Evolutionary conservation across 2,888 invertebrate species (phyloP).

Genomic region (Phalera bucephala): DNA sequence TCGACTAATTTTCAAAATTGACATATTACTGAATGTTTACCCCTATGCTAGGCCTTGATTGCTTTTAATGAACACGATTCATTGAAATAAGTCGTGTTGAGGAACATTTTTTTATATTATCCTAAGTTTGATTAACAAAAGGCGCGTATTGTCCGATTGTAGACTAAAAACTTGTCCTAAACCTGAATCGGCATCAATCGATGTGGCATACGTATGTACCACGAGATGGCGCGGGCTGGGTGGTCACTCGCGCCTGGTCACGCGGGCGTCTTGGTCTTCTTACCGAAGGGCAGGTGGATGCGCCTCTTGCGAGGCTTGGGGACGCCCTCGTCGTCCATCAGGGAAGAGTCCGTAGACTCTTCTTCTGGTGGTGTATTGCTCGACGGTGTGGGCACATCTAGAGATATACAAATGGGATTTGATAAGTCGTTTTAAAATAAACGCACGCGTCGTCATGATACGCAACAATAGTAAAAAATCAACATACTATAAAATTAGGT

Average conservation of each 20-base stretch:
- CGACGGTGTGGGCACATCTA: conserved; percentile 53
- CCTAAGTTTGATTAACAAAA: neutral
- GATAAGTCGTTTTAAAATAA: no score
- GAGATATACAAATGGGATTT: no score
- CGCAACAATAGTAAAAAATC: no score
- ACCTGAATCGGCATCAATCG: conserved; percentile 5
- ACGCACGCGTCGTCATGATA: no score
- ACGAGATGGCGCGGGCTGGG: neutral
- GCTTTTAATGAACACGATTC: no score
- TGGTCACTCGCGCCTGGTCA: conserved; percentile 42
- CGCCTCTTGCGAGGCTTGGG: conserved; percentile 83
- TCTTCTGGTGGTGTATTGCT: conserved; percentile 82
- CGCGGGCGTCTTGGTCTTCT: conserved; percentile 82
- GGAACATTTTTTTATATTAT: no score
- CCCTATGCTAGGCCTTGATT: no score
- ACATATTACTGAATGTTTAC: neutral
- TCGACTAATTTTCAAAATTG: neutral
- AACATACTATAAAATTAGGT: no score
- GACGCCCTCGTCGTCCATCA: conserved; percentile 84
- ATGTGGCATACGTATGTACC: conserved; percentile 11
- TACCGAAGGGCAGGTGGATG: conserved; percentile 85
- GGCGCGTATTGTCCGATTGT: conserved; percentile 13
- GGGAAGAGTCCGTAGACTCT: conserved; percentile 88
- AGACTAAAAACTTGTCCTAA: conserved; percentile 3
- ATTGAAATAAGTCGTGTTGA: no score